Conservation (phyloP, 2,888 invertebrate species). For the Lomographa bimaculata region DNA sequence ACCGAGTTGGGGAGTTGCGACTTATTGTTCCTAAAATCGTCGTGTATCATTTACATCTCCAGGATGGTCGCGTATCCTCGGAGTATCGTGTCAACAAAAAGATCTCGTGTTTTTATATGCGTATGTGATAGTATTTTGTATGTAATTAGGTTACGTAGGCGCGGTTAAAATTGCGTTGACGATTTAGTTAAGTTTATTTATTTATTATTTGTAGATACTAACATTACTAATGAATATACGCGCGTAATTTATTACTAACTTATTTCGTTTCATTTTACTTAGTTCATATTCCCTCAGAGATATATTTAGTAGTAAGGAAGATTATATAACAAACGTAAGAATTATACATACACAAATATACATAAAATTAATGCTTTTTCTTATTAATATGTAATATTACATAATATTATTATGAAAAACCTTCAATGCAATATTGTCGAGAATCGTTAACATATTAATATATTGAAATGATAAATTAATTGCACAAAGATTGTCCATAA, state of each 20-base stretch:
- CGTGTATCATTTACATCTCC: too few species aligned
- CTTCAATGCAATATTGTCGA: too few species aligned
- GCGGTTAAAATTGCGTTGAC: conserved; percentile 22
- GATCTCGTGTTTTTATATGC: conserved; percentile 6
- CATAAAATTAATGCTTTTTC: too few species aligned
- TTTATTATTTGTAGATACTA: conserved; percentile 63
- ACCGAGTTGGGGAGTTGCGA: conserved; percentile 61
- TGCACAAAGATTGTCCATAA: too few species aligned
- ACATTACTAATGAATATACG: conserved; percentile 57
- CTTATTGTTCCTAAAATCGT: conserved; percentile 80
- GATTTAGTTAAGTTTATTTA: conserved; percentile 39
- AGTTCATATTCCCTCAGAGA: conserved; percentile 25
- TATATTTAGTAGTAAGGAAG: too few species aligned
- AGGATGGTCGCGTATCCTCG: too few species aligned
- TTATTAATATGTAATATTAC: too few species aligned
- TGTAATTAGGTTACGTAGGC: conserved; percentile 24
- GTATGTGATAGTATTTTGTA: conserved; percentile 45
- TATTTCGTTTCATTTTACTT: conserved; percentile 46
- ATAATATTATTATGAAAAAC: too few species aligned
- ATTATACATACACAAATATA: too few species aligned
- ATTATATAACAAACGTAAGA: too few species aligned
- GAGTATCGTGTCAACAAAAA: conserved; percentile 19
- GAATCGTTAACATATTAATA: too few species aligned
- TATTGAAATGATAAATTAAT: too few species aligned
- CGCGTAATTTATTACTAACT: conserved; percentile 57